Evolutionary conservation across 2,113 vertebrate genomes (phyloP), one percentile per base, ranked within the genome.

Genomic region (Agapornis roseicollis): DNA sequence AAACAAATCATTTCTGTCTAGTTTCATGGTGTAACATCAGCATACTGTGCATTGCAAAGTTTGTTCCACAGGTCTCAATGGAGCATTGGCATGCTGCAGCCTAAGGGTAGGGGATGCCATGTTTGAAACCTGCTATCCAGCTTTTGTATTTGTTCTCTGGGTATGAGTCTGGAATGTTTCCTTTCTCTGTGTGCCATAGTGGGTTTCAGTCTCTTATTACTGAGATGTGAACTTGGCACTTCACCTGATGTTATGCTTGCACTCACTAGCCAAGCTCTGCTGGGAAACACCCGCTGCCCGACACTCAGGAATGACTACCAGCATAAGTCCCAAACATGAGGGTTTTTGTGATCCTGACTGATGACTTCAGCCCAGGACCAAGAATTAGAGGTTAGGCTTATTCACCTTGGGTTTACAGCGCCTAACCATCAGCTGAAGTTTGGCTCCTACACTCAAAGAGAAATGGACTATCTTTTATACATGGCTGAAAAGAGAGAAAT

Each of bases 1-100:
- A 87, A 89, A 90, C 78, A 93, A 94, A 94, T 66, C 31, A 64
- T 91, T 91, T 33, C 50, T 78, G 37, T 85, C 85, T 73, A 64
- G 15, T 63, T 84, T 89, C 79, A 14, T 55, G 46, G 33, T 28
- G n/a, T 35, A 46, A 11, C 44, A 58, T 60, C 29, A 63, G n/a
- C 41, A 83, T 13, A 6, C 28, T 29, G 46, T 28, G 18, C 8
- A 6, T 56, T 42, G n/a, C 37, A 25, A 63, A 68, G 33, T 42
- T 73, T 1, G 0, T 22, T 33, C 47, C n/a, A 5, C 10, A 16
- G 37, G 28, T 35, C 53, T 17, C 33, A 46, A 71, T 6, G 19
- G 25, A 71, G 53, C 52, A 65, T 55, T 41, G 29, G 33, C 10
- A 4, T 15, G 17, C 41, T 84, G 24, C 42, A 70, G 42, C 31